Evolutionary conservation across 2,888 invertebrate genomes (phyloP).

Genomic region (Physocephala rufipes): DNA sequence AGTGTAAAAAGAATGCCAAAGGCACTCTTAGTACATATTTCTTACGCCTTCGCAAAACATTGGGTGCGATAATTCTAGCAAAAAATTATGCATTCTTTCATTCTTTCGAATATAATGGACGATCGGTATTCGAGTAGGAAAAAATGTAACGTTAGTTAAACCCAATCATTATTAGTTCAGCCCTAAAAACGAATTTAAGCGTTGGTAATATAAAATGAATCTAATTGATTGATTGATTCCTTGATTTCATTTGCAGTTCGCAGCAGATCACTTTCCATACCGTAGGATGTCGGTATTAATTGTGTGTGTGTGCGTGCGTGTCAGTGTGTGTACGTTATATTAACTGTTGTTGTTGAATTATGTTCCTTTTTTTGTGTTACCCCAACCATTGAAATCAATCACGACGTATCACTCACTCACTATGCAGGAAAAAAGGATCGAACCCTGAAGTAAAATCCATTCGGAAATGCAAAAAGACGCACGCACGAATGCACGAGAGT

Average conservation of each 20-base stretch:
- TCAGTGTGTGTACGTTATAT: too few relatives aligned
- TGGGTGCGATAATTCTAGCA: constrained; percentile 38
- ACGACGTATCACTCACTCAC: constrained; percentile 42
- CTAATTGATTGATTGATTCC: constrained; percentile 13
- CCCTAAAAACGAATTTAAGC: constrained; percentile 37
- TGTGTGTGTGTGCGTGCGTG: background rate
- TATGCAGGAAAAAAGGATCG: constrained; percentile 48
- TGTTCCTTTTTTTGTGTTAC: background rate
- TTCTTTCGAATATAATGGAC: background rate
- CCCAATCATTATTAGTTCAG: constrained; percentile 43
- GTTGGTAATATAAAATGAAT: constrained; percentile 35
- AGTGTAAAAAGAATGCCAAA: background rate
- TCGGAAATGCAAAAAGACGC: too few relatives aligned
- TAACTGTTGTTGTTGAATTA: constrained; percentile 2
- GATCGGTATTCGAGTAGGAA: constrained; percentile 27
- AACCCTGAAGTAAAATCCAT: constrained; percentile 45
- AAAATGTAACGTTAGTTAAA: constrained; percentile 41
- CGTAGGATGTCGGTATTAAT: background rate
- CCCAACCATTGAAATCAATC: constrained; percentile 33
- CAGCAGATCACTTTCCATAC: constrained; percentile 22
- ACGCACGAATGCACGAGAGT: background rate
- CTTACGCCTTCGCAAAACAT: constrained; percentile 43
- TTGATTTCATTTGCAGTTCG: background rate
- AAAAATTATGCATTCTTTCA: constrained; percentile 28
- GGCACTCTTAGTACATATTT: constrained; percentile 16